A percentile compares a stretch with the other conserved stretches of the same genome.
These are phyloP conservation scores for Pomatostomus ruficeps DNA, from an alignment of 2,113 vertebrate genomes.

Conservation along the genomic window DNA sequence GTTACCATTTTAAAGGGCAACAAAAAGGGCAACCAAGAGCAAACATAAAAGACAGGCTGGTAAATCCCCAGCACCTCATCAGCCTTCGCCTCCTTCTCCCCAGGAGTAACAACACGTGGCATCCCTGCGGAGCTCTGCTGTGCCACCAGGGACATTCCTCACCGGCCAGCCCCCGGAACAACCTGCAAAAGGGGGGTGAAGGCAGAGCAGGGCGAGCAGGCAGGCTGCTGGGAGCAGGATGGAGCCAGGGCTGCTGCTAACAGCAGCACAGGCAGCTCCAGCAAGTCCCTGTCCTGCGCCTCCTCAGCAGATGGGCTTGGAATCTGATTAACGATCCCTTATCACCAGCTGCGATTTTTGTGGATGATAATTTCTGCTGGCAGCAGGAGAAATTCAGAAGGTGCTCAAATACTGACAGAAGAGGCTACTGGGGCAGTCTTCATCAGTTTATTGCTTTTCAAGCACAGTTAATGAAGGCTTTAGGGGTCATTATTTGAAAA, in stretches of 20 bases:
- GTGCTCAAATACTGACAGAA: background rate
- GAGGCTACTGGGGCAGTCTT: background rate
- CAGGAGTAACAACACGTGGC: fast-evolving
- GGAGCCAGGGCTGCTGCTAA: background rate
- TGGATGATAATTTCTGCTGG: background rate
- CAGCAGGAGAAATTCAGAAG: background rate
- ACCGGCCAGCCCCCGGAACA: fast-evolving
- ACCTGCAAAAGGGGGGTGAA: background rate
- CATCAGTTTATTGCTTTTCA: constrained; percentile 2
- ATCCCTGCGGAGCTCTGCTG: fast-evolving
- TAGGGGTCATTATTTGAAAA: constrained; percentile 31
- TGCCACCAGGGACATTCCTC: background rate
- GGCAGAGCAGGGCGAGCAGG: background rate
- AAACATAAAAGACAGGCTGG: background rate
- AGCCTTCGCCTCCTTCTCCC: background rate
- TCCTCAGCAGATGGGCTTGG: background rate
- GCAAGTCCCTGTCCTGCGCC: background rate
- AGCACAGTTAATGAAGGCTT: background rate
- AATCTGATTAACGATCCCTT: background rate
- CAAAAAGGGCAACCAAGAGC: background rate
- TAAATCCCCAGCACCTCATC: background rate
- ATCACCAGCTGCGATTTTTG: background rate
- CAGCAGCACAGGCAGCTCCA: background rate
- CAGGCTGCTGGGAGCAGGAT: background rate
- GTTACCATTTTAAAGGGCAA: background rate